A percentile compares a stretch with the other conserved stretches of the same genome.
Evolutionary conservation across 2,888 invertebrate species (phyloP).

Genomic region (Odiellus spinosus): DNA sequence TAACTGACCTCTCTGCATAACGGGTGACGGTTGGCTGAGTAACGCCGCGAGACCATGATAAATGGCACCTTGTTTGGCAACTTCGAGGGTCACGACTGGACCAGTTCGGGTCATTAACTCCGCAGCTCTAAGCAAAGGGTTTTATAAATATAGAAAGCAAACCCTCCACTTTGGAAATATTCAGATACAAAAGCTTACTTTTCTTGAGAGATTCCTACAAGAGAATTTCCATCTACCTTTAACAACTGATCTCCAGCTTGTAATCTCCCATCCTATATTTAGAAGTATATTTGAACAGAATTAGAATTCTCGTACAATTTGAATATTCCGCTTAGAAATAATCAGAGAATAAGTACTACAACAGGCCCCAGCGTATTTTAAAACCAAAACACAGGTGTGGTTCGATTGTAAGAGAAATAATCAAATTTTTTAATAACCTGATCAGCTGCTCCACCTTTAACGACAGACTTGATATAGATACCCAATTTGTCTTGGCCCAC

Average conservation of each 20-base stretch:
- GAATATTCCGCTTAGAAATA: no score
- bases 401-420: no score
- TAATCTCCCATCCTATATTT: constrained; percentile 63
- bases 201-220: constrained; percentile 59
- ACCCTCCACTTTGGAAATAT: neutral
- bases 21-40: constrained; percentile 75
- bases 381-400: no score
- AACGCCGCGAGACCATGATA: constrained; percentile 88
- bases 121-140: constrained; percentile 81
- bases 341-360: no score
- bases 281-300: neutral
- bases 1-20: constrained; percentile 50
- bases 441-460: constrained; percentile 48
- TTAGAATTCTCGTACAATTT: no score
- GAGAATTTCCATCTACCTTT: constrained; percentile 88
- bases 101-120: constrained; percentile 89
- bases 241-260: constrained; percentile 94
- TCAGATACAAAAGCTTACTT: constrained; percentile 33
- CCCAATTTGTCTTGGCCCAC: constrained; percentile 68
- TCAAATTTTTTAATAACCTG: constrained; percentile 29
- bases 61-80: constrained; percentile 94
- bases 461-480: constrained; percentile 97
- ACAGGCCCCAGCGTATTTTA: no score
- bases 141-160: constrained; percentile 10
- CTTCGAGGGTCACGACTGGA: constrained; percentile 80